Conservation (phyloP, 2,797 vertebrate genomes). For the Alcedo quadribrachys region DNA sequence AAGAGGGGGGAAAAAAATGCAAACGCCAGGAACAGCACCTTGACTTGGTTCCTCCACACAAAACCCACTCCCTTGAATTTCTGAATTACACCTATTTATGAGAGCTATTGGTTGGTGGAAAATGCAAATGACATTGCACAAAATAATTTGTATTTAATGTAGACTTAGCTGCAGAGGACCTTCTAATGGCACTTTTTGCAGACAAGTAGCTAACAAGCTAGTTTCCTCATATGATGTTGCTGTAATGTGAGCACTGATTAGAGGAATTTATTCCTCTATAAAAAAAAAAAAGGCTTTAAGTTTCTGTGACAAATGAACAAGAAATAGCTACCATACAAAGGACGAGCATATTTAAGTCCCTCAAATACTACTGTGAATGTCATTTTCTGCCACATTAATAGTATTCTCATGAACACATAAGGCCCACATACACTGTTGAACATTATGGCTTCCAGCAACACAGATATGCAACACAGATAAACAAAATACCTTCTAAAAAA, state of each 20-base stretch:
- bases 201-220: neutral
- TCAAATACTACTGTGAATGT: neutral
- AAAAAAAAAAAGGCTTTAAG: constrained; percentile 10
- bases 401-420: constrained; percentile 16
- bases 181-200: neutral
- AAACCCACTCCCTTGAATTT: neutral
- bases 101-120: neutral
- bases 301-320: constrained; percentile 5
- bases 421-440: neutral
- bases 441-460: constrained; percentile 14
- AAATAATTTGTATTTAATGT: neutral
- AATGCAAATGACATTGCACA: neutral
- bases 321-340: neutral
- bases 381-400: constrained; percentile 45
- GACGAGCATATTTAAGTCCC: neutral
- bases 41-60: neutral
- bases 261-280: neutral
- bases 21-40: neutral
- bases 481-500: neutral
- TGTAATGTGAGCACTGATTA: neutral
- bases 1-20: neutral
- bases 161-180: neutral
- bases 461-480: too few relatives aligned
- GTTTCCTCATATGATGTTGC: neutral
- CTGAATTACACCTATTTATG: neutral